These are phyloP conservation scores for Ardeotis arabs DNA, from an alignment of 2,113 vertebrate genomes.

Conservation along the genomic window DNA sequence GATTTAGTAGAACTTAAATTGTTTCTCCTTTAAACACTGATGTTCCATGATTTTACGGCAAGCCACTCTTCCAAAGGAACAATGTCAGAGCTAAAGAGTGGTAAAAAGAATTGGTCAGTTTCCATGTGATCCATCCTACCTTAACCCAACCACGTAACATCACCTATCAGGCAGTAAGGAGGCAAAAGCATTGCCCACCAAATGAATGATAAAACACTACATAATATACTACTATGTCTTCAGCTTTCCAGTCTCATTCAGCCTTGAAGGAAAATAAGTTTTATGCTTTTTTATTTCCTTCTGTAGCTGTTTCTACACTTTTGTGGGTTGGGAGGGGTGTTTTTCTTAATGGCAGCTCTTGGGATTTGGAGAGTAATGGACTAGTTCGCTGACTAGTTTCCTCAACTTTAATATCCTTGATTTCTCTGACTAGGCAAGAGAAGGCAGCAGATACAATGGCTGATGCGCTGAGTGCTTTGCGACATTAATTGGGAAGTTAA, in stretches of 20 bases:
- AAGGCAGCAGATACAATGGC: background rate
- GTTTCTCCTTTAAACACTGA: background rate
- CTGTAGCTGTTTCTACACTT: background rate
- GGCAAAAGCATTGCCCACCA: background rate
- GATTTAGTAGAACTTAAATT: background rate
- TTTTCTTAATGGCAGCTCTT: background rate
- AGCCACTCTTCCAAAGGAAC: background rate
- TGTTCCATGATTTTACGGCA: background rate
- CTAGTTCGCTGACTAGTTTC: background rate
- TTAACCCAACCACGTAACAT: background rate
- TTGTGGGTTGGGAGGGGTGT: rapidly evolving
- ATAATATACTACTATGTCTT: background rate
- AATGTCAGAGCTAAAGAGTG: background rate
- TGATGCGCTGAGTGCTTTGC: background rate
- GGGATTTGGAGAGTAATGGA: background rate
- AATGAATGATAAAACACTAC: background rate
- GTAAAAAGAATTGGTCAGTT: background rate
- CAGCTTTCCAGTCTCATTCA: background rate
- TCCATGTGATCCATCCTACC: background rate
- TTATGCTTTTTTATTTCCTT: background rate
- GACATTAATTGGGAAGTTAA: background rate
- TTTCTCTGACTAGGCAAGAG: background rate
- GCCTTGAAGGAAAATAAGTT: background rate
- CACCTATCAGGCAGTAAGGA: background rate
- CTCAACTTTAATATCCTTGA: background rate